These are phyloP conservation scores for Rhombomys opimus DNA, from an alignment of 2,113 vertebrate species.

Conservation along the genomic window DNA sequence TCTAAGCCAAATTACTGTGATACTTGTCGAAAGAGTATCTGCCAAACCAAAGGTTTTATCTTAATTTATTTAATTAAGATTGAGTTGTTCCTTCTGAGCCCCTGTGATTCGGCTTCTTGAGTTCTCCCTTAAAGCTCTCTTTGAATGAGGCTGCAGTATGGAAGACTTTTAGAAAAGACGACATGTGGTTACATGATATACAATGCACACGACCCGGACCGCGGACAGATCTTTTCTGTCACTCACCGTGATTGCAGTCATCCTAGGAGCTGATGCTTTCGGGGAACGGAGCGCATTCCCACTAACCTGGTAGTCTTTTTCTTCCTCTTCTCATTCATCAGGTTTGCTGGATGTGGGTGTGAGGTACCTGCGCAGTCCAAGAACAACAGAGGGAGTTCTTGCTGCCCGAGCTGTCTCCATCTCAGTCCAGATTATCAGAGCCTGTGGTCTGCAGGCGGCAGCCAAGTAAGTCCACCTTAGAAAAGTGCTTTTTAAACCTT, in stretches of 20 bases:
- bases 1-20: neutral
- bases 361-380: constrained; percentile 88
- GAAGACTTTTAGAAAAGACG: neutral
- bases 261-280: neutral
- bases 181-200: neutral
- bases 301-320: constrained; percentile 8
- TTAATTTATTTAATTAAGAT: constrained; percentile 5
- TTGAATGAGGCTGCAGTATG: neutral
- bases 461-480: constrained; percentile 89
- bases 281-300: constrained; percentile 20
- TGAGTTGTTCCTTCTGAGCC: neutral
- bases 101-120: neutral
- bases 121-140: neutral
- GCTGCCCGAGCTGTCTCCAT: constrained; percentile 88
- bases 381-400: constrained; percentile 82
- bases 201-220: neutral
- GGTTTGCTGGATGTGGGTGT: constrained; percentile 93
- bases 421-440: constrained; percentile 92
- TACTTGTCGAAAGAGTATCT: neutral
- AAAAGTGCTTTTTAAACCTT: neutral
- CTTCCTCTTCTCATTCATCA: constrained; percentile 75
- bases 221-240: constrained; percentile 9
- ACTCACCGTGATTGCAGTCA: neutral
- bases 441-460: constrained; percentile 94
- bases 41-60: constrained; percentile 20